Evolutionary conservation across 2,113 vertebrate genomes (phyloP).

Genomic region (Oryctolagus cuniculus): DNA sequence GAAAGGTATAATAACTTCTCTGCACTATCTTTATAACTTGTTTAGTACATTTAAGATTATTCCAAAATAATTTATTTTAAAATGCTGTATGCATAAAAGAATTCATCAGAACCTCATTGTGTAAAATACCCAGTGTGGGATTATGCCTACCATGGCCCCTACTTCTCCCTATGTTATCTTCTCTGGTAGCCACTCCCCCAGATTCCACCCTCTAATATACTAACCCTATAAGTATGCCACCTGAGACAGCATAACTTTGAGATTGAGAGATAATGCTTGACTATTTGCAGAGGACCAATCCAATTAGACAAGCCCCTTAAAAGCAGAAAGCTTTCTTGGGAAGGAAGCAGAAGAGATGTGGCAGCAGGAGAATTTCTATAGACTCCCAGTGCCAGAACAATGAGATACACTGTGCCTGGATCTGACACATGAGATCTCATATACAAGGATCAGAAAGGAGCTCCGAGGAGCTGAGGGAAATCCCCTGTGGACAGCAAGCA

Average conservation of each 20-base stretch:
- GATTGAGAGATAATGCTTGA: background rate
- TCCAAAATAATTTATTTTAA: background rate
- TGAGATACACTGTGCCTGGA: background rate
- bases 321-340: background rate
- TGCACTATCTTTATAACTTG: background rate
- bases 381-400: background rate
- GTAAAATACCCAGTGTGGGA: background rate
- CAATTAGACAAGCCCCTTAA: background rate
- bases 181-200: background rate
- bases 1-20: background rate
- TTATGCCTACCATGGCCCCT: too few species aligned
- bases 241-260: background rate
- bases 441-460: background rate
- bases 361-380: background rate
- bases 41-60: background rate
- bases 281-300: too few species aligned
- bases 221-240: background rate
- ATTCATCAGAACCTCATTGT: background rate
- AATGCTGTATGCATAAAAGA: background rate
- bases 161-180: background rate
- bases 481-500: background rate
- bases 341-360: background rate
- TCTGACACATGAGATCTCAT: too few species aligned
- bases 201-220: background rate
- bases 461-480: background rate